These are phyloP conservation scores for Arothron firmamentum DNA, from an alignment of 2,113 vertebrate species.

Conservation along the genomic window DNA sequence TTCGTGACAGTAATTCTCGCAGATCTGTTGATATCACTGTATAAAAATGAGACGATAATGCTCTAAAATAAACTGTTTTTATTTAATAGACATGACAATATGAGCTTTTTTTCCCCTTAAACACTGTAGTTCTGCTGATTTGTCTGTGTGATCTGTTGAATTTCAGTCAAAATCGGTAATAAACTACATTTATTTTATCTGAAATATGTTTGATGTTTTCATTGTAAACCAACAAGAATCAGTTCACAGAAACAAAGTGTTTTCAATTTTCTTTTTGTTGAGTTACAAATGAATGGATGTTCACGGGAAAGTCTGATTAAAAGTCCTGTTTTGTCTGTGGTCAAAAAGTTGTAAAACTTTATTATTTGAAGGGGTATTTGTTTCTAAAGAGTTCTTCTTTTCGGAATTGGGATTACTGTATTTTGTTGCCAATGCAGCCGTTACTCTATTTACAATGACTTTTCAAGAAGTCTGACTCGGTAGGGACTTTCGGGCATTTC, in stretches of 20 bases:
- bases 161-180: slow-evolving; percentile 79
- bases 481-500: slow-evolving; percentile 35
- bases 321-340: no score
- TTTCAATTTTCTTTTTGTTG: no score
- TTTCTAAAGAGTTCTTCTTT: no score
- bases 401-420: neutral
- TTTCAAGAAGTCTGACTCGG: slow-evolving; percentile 35
- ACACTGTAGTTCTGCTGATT: slow-evolving; percentile 26
- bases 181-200: slow-evolving; percentile 72
- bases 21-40: slow-evolving; percentile 16
- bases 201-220: slow-evolving; percentile 7
- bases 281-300: no score
- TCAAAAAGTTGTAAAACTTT: no score
- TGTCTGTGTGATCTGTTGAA: slow-evolving; percentile 51
- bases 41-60: neutral
- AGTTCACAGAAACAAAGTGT: no score
- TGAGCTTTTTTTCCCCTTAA: slow-evolving; percentile 2
- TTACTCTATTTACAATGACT: slow-evolving; percentile 18
- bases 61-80: neutral
- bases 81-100: slow-evolving; percentile 5
- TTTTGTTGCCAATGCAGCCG: slow-evolving; percentile 1
- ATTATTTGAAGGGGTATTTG: no score
- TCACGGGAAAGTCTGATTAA: no score
- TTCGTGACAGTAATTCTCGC: neutral
- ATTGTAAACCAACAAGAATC: slow-evolving; percentile 16